phyloP scores from a whole-genome alignment of 2,113 vertebrate species.

The Oceanodroma tethys region DNA sequence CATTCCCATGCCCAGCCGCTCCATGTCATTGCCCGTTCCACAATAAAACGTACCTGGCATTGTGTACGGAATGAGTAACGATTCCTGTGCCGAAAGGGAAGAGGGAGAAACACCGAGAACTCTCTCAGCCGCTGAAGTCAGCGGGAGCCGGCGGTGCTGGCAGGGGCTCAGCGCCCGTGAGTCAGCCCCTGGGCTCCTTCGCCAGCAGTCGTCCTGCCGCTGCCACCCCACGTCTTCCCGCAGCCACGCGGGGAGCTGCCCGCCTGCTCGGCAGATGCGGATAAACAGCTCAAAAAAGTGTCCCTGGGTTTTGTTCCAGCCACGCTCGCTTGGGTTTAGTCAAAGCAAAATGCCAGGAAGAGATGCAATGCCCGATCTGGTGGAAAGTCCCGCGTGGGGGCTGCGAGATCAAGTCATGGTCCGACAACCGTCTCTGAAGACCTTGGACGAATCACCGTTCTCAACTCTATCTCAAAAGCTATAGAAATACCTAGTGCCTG shows the following conservation, averaged over 20 bases:
- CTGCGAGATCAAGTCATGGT: background rate
- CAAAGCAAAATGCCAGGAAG: background rate
- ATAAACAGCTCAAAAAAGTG: background rate
- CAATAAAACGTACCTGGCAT: slow-evolving; percentile 68
- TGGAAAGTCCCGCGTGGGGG: background rate
- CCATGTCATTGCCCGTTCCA: slow-evolving; percentile 58
- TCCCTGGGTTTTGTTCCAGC: background rate
- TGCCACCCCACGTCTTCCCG: background rate
- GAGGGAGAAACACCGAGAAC: slow-evolving; percentile 39
- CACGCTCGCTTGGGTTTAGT: rapidly evolving
- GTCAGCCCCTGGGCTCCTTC: background rate
- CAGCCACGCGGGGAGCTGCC: background rate
- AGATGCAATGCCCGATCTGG: rapidly evolving
- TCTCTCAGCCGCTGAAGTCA: slow-evolving; percentile 38
- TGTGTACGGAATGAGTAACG: slow-evolving; percentile 71
- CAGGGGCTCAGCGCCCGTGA: background rate
- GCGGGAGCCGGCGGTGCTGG: background rate
- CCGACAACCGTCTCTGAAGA: background rate
- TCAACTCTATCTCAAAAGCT: background rate
- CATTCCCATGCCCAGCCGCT: slow-evolving; percentile 68
- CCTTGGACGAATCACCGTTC: background rate
- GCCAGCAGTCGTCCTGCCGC: background rate
- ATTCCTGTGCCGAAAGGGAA: slow-evolving; percentile 62
- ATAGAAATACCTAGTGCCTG: background rate
- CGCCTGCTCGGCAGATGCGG: background rate